Conservation (phyloP, 2,888 invertebrate species). For the Blomia tropicalis region DNA sequence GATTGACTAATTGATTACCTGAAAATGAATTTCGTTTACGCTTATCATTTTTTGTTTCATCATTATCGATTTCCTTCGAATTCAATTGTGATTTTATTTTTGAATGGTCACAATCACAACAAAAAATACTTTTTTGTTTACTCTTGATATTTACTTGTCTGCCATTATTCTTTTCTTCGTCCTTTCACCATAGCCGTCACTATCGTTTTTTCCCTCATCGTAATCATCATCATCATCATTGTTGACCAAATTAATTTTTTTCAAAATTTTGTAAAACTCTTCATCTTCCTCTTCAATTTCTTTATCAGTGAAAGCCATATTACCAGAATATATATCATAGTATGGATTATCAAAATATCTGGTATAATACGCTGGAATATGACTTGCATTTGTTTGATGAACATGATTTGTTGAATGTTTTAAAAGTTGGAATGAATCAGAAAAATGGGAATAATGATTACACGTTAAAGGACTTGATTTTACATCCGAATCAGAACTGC, state of each 20-base stretch:
- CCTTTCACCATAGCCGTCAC: not conserved
- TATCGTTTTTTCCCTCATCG: not conserved
- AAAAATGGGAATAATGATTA: not conserved
- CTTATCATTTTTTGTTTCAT: no score
- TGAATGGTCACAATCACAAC: no score
- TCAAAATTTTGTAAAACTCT: slow-evolving; percentile 1
- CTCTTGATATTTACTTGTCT: no score
- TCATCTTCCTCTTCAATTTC: not conserved
- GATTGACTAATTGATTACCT: not conserved
- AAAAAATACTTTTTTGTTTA: no score
- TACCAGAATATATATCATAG: not conserved
- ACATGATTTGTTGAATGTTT: no score
- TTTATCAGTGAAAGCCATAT: not conserved
- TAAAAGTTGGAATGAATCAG: no score
- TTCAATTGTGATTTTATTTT: no score
- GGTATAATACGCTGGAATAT: not conserved
- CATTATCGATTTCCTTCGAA: no score
- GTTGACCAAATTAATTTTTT: not conserved
- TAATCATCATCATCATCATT: not conserved
- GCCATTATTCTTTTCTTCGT: no score
- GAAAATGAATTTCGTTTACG: not conserved
- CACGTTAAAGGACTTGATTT: no score
- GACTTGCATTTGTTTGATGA: not conserved
- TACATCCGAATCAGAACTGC: no score
- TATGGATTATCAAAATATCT: slow-evolving; percentile 9